phyloP scores from a whole-genome alignment of 1,140 invertebrate species.

The Contarinia nasturtii region DNA sequence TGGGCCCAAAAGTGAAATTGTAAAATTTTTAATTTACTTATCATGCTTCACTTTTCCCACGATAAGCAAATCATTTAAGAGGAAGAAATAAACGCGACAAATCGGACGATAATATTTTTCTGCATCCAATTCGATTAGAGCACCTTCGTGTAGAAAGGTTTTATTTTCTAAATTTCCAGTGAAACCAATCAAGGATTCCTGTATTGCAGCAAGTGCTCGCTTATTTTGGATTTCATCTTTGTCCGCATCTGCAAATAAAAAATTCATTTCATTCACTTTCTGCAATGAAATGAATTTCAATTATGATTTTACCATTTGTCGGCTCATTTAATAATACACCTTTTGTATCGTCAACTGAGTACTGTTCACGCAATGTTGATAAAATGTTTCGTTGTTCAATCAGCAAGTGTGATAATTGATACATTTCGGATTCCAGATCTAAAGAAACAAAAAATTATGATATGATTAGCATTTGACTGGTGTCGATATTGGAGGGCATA shows the following conservation, averaged over 20 bases:
- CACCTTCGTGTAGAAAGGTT: constrained; percentile 70
- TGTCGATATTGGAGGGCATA: no score
- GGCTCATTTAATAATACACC: not conserved
- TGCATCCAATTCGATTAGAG: constrained; percentile 73
- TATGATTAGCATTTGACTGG: no score
- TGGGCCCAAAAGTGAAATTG: constrained; percentile 42
- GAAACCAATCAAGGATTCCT: constrained; percentile 57
- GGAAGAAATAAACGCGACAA: constrained; percentile 77
- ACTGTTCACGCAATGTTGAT: constrained; percentile 29
- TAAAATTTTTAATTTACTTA: constrained; percentile 26
- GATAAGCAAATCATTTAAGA: constrained; percentile 75
- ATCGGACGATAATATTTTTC: constrained; percentile 69
- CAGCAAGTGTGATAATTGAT: constrained; percentile 88
- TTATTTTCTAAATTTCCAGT: constrained; percentile 51
- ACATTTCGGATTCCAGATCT: constrained; percentile 97
- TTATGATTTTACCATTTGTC: constrained; percentile 13
- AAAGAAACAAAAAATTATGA: constrained; percentile 1
- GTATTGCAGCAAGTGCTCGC: constrained; percentile 27
- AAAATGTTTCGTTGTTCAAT: constrained; percentile 81
- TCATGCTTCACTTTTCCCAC: constrained; percentile 33
- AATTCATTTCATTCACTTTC: no score
- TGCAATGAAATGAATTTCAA: not conserved
- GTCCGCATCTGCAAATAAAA: constrained; percentile 29
- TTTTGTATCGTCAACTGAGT: constrained; percentile 7
- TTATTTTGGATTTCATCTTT: constrained; percentile 36